These are phyloP conservation scores for Nomada hirtipes DNA, from an alignment of 2,888 invertebrate genomes.

Conservation along the genomic window DNA sequence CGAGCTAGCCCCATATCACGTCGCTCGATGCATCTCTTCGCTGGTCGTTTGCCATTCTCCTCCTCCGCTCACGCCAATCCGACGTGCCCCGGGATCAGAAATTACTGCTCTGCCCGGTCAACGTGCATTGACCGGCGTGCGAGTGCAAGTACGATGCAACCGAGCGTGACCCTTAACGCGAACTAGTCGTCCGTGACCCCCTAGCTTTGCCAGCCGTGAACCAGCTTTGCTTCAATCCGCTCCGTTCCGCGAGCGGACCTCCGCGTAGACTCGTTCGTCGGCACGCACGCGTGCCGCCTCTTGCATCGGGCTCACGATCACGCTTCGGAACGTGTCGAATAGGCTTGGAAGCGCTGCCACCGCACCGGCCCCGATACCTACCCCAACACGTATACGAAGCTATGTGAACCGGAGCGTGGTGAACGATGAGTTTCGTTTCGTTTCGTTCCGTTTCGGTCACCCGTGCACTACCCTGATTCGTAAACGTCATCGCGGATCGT, in stretches of 20 bases:
- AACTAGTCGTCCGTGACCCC: slow-evolving; percentile 81
- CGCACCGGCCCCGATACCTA: neutral
- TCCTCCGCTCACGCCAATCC: slow-evolving; percentile 73
- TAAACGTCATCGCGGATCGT: slow-evolving; percentile 61
- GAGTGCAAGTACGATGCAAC: slow-evolving; percentile 72
- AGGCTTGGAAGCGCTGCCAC: neutral
- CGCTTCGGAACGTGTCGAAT: slow-evolving; percentile 31
- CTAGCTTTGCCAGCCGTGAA: slow-evolving; percentile 49
- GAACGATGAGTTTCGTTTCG: slow-evolving; percentile 64
- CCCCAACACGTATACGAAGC: slow-evolving; percentile 25
- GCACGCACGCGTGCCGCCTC: slow-evolving; percentile 20
- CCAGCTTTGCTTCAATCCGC: slow-evolving; percentile 14
- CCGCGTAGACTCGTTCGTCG: neutral
- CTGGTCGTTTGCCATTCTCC: slow-evolving; percentile 55
- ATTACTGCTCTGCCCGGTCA: slow-evolving; percentile 74
- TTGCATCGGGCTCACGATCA: slow-evolving; percentile 33
- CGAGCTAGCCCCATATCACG: slow-evolving; percentile 30
- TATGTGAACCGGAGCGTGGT: slow-evolving; percentile 64
- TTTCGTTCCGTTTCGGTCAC: slow-evolving; percentile 45
- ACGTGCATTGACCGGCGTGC: slow-evolving; percentile 74
- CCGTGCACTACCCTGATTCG: slow-evolving; percentile 64
- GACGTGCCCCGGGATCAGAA: slow-evolving; percentile 77
- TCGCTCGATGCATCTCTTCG: slow-evolving; percentile 61
- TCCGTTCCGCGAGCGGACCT: slow-evolving; percentile 15
- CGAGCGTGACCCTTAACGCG: slow-evolving; percentile 81